Percentiles rank a stretch among this genome's conserved stretches.
phyloP scores from a whole-genome alignment of 2,113 vertebrate species.

The Cyanoramphus novaezelandiae region DNA sequence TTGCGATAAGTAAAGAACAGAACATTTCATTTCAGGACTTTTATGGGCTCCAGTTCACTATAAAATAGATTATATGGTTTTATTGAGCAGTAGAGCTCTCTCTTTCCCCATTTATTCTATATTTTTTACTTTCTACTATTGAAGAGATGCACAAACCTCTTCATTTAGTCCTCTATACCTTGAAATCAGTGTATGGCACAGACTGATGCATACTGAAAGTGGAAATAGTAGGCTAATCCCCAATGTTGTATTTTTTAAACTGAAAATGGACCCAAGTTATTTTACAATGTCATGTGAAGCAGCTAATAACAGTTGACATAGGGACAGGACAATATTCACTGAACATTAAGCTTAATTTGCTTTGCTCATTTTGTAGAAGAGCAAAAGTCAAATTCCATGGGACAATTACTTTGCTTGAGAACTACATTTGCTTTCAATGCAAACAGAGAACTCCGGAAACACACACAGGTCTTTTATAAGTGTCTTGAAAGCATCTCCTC shows the following conservation, averaged over 20 bases:
- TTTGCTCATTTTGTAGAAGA: background rate
- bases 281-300: background rate
- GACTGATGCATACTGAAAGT: background rate
- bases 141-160: background rate
- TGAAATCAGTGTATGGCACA: background rate
- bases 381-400: background rate
- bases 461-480: background rate
- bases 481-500: background rate
- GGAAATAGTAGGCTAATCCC: background rate
- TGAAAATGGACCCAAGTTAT: background rate
- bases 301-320: background rate
- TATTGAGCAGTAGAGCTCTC: background rate
- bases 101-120: background rate
- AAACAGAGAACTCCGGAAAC: background rate
- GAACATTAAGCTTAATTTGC: background rate
- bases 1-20: background rate
- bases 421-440: background rate
- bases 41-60: background rate
- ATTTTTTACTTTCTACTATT: background rate
- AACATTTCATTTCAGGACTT: background rate
- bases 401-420: background rate
- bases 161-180: background rate
- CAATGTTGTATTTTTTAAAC: background rate
- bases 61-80: background rate
- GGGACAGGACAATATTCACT: background rate